Base-by-base conservation (phyloP, 23 tunicate species). In the Clavelina lepadiformis region DNA sequence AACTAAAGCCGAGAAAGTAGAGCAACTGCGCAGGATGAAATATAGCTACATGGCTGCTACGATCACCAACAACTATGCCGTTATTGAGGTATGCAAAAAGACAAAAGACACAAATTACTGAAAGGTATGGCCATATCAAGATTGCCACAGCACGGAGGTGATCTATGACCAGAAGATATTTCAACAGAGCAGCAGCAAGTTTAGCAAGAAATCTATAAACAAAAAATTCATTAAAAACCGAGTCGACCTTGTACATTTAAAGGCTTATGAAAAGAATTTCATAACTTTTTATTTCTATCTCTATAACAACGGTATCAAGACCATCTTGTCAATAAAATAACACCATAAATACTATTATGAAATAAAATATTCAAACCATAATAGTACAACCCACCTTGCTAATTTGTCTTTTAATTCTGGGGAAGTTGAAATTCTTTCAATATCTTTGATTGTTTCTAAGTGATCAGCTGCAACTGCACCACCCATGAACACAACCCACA, bases 401-500 rank as follows among this genome's bases (percentile, higher is more conserved):
- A 81, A 31, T 55, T 76, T 81, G 46, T 89, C 89, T 38, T 81
- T 69, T 7, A 89, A 28, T 5, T 81, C 75, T 3, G 89, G 75
- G 1, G 83, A 75, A 3, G 85, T 61, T 57, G 77, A 50, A 3
- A 89, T 76, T 57, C 75, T 71, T 24, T 76, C 58, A 19, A 89
- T 75, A 13, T 62, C 88, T 20, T 35, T 41, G 31, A 71, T 51
- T 26, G 38, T 50, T 26, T 75, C 89, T 68, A 81, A 35, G 29
- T 89, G 78, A 5, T 64, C 61, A 19, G 73, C 87, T 5, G 70
- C 83, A 8, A 46, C 54, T 0, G 64, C 63, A 0, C 97, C 97
- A 56, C 89, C 97, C 77, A 81, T 61, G 67, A 89, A 89, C 13
- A 67, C 47, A 32, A 82, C 88, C 97, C 97, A 89, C 29, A 73